A percentile compares a stretch with the other conserved stretches of the same genome.
These are phyloP conservation scores for Xylota segnis DNA, from an alignment of 2,888 invertebrate species.

Conservation along the genomic window DNA sequence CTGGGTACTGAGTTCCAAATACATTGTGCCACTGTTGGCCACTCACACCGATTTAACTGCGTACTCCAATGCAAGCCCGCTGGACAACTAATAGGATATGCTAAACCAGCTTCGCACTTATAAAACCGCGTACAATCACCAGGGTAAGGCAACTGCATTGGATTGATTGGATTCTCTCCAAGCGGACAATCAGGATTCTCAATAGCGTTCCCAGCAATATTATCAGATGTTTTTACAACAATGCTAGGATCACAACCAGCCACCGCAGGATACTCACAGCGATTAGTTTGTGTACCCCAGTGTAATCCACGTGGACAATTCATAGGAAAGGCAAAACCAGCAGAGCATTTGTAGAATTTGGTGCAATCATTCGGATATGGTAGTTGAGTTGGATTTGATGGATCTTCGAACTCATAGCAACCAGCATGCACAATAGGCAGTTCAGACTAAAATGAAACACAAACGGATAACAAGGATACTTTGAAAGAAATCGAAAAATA, in stretches of 20 bases:
- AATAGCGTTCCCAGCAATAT: background rate
- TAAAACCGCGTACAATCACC: slow-evolving; percentile 80
- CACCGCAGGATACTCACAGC: slow-evolving; percentile 79
- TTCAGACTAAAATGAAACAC: background rate
- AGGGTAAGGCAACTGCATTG: slow-evolving; percentile 77
- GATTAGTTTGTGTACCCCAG: slow-evolving; percentile 79
- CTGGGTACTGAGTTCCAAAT: background rate
- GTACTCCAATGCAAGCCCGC: slow-evolving; percentile 79
- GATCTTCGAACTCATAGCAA: slow-evolving; percentile 78
- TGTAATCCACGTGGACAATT: slow-evolving; percentile 79
- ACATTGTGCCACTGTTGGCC: slow-evolving; percentile 70
- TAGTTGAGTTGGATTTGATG: slow-evolving; percentile 78
- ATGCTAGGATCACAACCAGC: slow-evolving; percentile 77
- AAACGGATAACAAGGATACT: background rate
- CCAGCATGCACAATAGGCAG: slow-evolving; percentile 34
- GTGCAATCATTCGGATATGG: slow-evolving; percentile 79
- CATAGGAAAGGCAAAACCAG: slow-evolving; percentile 77
- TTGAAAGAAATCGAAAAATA: background rate
- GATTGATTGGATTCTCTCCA: slow-evolving; percentile 37
- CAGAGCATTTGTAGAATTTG: slow-evolving; percentile 80
- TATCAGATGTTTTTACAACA: background rate
- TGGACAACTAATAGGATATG: slow-evolving; percentile 76
- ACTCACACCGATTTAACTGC: slow-evolving; percentile 78
- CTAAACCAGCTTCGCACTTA: slow-evolving; percentile 75
- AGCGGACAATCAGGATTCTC: background rate